Evolutionary conservation across 2,888 invertebrate genomes (phyloP).

Genomic region (Tiphia femorata): DNA sequence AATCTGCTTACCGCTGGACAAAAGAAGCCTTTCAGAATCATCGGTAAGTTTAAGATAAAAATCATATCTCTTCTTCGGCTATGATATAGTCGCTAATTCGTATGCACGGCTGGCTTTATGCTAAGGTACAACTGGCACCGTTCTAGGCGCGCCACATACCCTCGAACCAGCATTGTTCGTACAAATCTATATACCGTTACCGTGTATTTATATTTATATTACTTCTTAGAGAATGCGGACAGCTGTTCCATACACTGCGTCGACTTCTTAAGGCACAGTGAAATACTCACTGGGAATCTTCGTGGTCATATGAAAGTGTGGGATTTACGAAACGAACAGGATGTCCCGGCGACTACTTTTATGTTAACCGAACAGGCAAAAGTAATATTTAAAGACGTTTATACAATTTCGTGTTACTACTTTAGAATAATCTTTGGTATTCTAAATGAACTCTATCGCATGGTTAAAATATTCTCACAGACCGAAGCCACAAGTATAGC

Average conservation of each 20-base stretch:
- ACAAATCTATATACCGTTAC: too few relatives aligned
- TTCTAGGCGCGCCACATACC: too few relatives aligned
- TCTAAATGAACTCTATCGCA: not conserved
- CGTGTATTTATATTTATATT: not conserved
- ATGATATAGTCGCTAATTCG: too few relatives aligned
- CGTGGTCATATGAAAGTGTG: slow-evolving; percentile 91
- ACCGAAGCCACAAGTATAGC: slow-evolving; percentile 82
- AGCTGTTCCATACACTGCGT: slow-evolving; percentile 85
- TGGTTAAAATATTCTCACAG: slow-evolving; percentile 60
- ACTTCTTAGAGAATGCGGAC: slow-evolving; percentile 77
- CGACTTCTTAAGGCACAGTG: slow-evolving; percentile 79
- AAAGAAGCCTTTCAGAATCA: slow-evolving; percentile 69
- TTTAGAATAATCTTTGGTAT: not conserved
- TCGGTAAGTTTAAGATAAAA: slow-evolving; percentile 70
- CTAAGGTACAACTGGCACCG: too few relatives aligned
- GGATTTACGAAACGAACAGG: slow-evolving; percentile 79
- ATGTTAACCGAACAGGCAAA: slow-evolving; percentile 78
- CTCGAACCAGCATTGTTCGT: too few relatives aligned
- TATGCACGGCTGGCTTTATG: too few relatives aligned
- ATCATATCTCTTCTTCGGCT: too few relatives aligned
- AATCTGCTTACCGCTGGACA: slow-evolving; percentile 72
- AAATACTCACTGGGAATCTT: slow-evolving; percentile 88
- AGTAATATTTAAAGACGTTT: slow-evolving; percentile 46
- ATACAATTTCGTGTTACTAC: not conserved
- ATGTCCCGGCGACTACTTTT: slow-evolving; percentile 79